Conservation (phyloP, 2,113 vertebrate species). For the Oxyruncus cristatus region DNA sequence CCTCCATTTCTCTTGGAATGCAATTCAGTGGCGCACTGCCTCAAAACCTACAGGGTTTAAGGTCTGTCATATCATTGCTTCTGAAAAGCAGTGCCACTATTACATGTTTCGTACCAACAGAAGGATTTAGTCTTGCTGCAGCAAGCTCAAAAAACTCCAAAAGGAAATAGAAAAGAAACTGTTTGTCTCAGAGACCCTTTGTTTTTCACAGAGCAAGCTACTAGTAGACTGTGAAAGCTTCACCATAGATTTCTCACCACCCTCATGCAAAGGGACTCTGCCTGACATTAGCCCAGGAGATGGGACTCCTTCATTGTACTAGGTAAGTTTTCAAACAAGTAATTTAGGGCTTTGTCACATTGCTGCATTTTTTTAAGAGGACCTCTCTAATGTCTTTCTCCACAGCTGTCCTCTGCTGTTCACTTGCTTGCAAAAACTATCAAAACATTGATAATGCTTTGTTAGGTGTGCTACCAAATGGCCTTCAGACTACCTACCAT, state of each 20-base stretch:
- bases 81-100: background rate
- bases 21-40: background rate
- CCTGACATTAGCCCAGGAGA: background rate
- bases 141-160: background rate
- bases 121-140: background rate
- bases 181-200: background rate
- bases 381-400: background rate
- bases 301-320: background rate
- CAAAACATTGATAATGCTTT: background rate
- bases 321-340: background rate
- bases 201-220: background rate
- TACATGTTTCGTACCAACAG: background rate
- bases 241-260: background rate
- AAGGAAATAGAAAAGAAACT: background rate
- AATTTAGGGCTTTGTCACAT: background rate
- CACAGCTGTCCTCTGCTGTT: background rate
- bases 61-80: background rate
- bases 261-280: background rate
- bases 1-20: background rate
- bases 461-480: background rate
- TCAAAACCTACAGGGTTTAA: background rate
- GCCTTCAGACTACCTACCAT: background rate
- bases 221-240: background rate
- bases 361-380: background rate
- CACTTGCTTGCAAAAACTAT: background rate